Base-by-base conservation (phyloP, 2,797 vertebrate genomes). In the Remorina albescens region DNA sequence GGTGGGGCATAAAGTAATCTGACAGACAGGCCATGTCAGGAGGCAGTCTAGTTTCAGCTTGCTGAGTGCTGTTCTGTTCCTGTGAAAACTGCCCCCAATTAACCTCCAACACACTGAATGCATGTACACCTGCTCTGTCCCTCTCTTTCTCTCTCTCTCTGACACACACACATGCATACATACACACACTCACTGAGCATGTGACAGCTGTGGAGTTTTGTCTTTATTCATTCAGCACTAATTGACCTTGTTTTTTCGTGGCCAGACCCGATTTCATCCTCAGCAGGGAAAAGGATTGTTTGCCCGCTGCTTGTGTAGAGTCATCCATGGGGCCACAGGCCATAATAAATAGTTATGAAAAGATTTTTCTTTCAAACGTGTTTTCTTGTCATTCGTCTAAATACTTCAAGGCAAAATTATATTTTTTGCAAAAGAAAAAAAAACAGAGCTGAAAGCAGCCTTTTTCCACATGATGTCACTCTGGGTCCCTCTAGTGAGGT, bases 81-180 rank as follows among this genome's bases (percentile, higher is more conserved):
- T 82, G 84, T 83, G 87, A 89, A 91, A 90, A 73, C 76, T 50
- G 73, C 86, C 89, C 89, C 90, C 88, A 89, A 91, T 92, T 92
- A 94, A 92, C 88, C 89, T 70, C 84, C 71, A 50, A 36, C 76
- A 73, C 74, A 76, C 67, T 81, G 76, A 73, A 81, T 78, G 78
- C 64, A 81, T 60, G 61, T 78, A 85, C 86, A 89, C 86, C 84
- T 89, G 86, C 83, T 82, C 69, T 61, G 75, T 19, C 49, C 11
- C 42, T 15, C 74, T 30, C 62, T 1, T 54, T 18, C 49, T 13
- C 42, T 15, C 74, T 30, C 62, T 1, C 58, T 18, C 63, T 4
- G 46, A 10, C 28, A 6, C 19, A 39, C 34, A 47, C 46, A 44
- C 63, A 21, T 37, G 47, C 51, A 50, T 32, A 46, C 32, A 51